A percentile compares a stretch with the other conserved stretches of the same genome.
These are phyloP conservation scores for Amphiura filiformis DNA, from an alignment of 35 echinoderm and acorn worm species.

Conservation along the genomic window DNA sequence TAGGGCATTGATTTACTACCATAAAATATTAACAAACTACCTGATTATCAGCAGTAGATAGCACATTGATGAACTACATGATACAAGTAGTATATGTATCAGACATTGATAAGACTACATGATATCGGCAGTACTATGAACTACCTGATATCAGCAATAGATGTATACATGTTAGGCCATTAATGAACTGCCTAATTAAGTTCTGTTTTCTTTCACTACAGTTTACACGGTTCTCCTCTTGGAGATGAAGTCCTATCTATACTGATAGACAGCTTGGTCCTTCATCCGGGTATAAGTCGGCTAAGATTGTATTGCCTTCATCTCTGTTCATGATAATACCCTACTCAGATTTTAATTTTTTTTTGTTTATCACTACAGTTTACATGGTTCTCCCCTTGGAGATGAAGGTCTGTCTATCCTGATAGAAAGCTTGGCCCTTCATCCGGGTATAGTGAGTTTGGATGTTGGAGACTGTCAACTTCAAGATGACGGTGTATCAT, in stretches of 20 bases:
- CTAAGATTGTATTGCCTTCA: not conserved
- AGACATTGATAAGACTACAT: no score
- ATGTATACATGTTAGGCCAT: no score
- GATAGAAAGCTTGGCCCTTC: slow-evolving; percentile 16
- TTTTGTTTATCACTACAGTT: slow-evolving; percentile 20
- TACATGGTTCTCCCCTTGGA: slow-evolving; percentile 43
- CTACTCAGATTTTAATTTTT: not conserved
- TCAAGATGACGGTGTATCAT: slow-evolving; percentile 25
- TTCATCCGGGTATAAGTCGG: slow-evolving; percentile 15
- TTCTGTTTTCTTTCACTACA: not conserved
- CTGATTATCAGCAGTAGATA: no score
- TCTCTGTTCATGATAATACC: not conserved
- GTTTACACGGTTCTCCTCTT: slow-evolving; percentile 42
- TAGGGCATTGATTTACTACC: no score
- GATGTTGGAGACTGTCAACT: slow-evolving; percentile 56
- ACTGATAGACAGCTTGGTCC: slow-evolving; percentile 9
- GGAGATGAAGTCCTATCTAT: slow-evolving; percentile 36
- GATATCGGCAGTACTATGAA: no score
- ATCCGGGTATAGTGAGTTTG: slow-evolving; percentile 31
- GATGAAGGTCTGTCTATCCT: slow-evolving; percentile 37
- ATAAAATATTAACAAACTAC: no score
- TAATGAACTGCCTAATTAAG: no score
- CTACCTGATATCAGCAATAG: no score
- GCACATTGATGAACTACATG: no score
- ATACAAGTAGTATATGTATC: no score